phyloP scores from a whole-genome alignment of 2,888 invertebrate species.

The Philereme vetulata region DNA sequence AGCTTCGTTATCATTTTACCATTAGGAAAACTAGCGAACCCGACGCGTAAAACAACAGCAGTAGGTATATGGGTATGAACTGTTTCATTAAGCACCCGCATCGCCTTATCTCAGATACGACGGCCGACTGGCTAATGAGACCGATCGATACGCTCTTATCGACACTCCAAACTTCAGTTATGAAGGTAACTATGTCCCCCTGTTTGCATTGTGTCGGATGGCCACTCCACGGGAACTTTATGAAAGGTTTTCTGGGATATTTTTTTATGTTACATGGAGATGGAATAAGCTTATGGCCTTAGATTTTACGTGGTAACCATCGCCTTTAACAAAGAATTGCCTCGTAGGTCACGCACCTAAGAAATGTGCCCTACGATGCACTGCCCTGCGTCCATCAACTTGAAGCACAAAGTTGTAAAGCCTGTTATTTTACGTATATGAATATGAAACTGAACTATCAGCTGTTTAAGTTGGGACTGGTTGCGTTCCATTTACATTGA shows the following conservation, averaged over 20 bases:
- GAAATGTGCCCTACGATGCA: too few species aligned
- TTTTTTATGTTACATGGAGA: too few species aligned
- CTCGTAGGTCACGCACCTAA: too few species aligned
- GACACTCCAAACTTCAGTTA: conserved; percentile 76
- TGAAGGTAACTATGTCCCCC: conserved; percentile 48
- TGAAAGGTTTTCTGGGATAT: conserved; percentile 16
- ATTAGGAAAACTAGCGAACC: conserved; percentile 12
- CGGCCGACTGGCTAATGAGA: conserved; percentile 68
- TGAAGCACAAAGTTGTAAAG: too few species aligned
- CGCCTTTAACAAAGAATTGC: too few species aligned
- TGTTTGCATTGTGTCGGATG: conserved; percentile 26
- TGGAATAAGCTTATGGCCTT: too few species aligned
- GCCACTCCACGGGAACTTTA: conserved; percentile 15
- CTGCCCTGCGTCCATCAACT: too few species aligned
- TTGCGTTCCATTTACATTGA: neutral
- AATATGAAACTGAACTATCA: conserved; percentile 3
- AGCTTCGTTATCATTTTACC: conserved; percentile 5
- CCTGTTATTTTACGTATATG: too few species aligned
- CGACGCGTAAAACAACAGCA: conserved; percentile 13
- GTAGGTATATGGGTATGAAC: conserved; percentile 22
- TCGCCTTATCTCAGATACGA: conserved; percentile 66
- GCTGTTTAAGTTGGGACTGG: neutral
- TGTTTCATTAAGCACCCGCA: conserved; percentile 68
- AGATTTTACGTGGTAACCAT: too few species aligned
- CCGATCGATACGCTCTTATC: conserved; percentile 71